Conservation (phyloP, 2,797 vertebrate species). For the Cottoperca gobio region DNA sequence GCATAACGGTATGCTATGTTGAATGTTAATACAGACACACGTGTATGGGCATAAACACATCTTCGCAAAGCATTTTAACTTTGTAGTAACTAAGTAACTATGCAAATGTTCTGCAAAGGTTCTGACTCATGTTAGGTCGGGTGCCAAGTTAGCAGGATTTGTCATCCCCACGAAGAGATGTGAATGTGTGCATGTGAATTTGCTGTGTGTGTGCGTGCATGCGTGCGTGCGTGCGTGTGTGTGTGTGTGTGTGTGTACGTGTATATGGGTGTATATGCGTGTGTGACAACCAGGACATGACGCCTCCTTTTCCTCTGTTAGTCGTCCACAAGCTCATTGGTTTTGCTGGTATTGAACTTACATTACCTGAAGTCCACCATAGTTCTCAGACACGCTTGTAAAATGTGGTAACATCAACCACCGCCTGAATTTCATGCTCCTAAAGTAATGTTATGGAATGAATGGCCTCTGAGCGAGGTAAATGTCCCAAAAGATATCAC, state of each 20-base stretch:
- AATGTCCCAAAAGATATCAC: no score
- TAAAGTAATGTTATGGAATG: no score
- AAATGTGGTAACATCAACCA: no score
- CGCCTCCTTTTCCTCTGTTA: neutral
- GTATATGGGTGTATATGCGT: no score
- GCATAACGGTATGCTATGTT: constrained; percentile 1
- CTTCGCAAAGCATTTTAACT: constrained; percentile 3
- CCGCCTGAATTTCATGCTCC: no score
- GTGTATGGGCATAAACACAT: neutral
- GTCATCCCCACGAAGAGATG: neutral
- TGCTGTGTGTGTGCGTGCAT: neutral
- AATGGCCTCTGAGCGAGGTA: no score
- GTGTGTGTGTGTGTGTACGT: neutral
- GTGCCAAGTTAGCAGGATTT: neutral
- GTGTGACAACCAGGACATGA: no score
- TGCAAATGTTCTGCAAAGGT: neutral
- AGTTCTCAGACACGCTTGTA: no score
- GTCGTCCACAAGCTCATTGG: no score
- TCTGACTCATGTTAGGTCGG: neutral
- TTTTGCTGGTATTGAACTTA: no score
- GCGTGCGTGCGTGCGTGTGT: neutral
- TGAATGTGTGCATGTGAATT: neutral
- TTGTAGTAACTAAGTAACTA: constrained; percentile 9
- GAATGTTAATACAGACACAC: constrained; percentile 21
- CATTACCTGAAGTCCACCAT: no score